A percentile compares a stretch with the other conserved stretches of the same genome.
These are phyloP conservation scores for Nephila pilipes DNA, from an alignment of 1,140 invertebrate genomes.

Conservation along the genomic window DNA sequence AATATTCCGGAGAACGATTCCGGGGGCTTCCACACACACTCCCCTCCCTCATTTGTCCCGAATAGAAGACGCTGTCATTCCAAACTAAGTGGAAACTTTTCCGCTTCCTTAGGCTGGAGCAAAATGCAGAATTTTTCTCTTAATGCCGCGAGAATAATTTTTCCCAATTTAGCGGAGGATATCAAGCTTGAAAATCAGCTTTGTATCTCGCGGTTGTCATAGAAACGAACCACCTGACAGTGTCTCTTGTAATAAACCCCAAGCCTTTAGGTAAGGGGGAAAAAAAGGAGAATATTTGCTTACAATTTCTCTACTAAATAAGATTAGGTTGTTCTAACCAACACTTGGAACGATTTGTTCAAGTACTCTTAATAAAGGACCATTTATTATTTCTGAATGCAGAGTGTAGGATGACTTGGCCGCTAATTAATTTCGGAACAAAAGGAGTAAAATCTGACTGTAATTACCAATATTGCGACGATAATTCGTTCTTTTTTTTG, in stretches of 20 bases:
- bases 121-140: conserved; percentile 4
- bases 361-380: too few species aligned
- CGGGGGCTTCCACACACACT: not conserved
- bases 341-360: not conserved
- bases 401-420: too few species aligned
- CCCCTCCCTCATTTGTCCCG: not conserved
- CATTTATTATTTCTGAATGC: too few species aligned
- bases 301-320: not conserved
- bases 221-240: not conserved
- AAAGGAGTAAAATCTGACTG: too few species aligned
- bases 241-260: not conserved
- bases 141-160: conserved; percentile 7
- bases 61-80: not conserved
- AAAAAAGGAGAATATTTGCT: not conserved
- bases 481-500: too few species aligned
- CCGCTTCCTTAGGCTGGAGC: not conserved
- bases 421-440: too few species aligned
- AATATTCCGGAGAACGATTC: not conserved
- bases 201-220: not conserved
- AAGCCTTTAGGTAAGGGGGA: not conserved
- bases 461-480: too few species aligned
- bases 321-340: not conserved
- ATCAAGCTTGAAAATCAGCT: conserved; percentile 19
- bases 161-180: conserved; percentile 5
- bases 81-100: conserved; percentile 29